A percentile compares a stretch with the other conserved stretches of the same genome.
Conservation (phyloP, 2,888 invertebrate species). For the Tipula helvola region DNA sequence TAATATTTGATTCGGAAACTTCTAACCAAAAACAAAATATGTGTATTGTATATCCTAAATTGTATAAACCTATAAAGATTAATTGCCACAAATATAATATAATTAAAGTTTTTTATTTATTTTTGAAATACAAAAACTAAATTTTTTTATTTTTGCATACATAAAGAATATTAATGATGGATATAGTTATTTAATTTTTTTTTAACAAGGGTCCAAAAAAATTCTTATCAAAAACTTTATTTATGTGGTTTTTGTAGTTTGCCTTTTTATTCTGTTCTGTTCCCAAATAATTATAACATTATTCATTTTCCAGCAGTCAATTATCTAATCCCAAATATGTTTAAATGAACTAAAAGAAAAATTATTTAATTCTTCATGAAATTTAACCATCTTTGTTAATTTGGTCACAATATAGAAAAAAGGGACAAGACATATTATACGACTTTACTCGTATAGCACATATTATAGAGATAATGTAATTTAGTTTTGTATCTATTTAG, state of each 20-base stretch:
- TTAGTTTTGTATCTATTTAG: neutral
- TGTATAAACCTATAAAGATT: neutral
- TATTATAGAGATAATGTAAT: neutral
- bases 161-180: neutral
- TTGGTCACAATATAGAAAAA: neutral
- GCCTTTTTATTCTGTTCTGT: neutral
- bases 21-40: no score
- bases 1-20: no score
- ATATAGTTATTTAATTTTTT: neutral
- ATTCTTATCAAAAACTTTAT: neutral
- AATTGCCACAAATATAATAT: neutral
- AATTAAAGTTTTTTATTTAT: neutral
- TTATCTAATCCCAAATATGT: constrained; percentile 4
- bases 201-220: neutral
- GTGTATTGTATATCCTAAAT: neutral
- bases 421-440: neutral
- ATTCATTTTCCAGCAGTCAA: neutral
- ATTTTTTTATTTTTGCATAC: neutral
- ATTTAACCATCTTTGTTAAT: neutral
- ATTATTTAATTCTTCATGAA: neutral
- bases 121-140: neutral
- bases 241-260: neutral
- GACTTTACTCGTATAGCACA: neutral
- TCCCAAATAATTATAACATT: neutral
- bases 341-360: neutral